These are phyloP conservation scores for Pseudomyrmex flavicornis DNA, from an alignment of 1,140 invertebrate genomes.

Conservation along the genomic window DNA sequence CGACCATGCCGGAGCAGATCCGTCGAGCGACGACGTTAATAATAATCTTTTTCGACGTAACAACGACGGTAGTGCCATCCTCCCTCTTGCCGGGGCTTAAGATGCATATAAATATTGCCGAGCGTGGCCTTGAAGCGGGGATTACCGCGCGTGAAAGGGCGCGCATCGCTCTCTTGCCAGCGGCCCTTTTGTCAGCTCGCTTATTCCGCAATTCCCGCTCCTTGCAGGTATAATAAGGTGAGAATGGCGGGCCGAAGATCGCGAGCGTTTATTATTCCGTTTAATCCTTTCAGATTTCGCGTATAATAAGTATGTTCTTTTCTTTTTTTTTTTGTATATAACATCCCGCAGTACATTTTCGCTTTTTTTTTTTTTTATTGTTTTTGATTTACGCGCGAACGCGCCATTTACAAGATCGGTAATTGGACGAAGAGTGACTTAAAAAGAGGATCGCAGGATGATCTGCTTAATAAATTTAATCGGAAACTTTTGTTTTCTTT, in stretches of 20 bases:
- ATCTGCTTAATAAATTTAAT: no score
- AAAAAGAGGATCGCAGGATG: no score
- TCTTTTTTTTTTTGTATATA: constrained; percentile 1
- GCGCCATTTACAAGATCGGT: no score
- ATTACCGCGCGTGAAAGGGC: constrained; percentile 68
- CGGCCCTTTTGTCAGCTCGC: constrained; percentile 65
- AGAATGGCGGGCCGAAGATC: constrained; percentile 53
- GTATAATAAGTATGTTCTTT: background rate
- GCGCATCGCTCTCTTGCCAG: constrained; percentile 63
- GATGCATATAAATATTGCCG: constrained; percentile 77
- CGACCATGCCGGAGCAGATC: constrained; percentile 70
- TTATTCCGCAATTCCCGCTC: constrained; percentile 60
- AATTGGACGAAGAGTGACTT: no score
- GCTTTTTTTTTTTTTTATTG: background rate
- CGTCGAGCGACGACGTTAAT: constrained; percentile 67
- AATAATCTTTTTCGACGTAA: constrained; percentile 74
- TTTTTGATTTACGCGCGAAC: background rate
- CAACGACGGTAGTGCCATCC: background rate
- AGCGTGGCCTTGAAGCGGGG: constrained; percentile 70
- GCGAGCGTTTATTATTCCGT: constrained; percentile 63
- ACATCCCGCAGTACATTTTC: background rate
- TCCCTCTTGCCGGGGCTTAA: constrained; percentile 61
- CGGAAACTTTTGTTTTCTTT: no score
- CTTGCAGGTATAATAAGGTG: constrained; percentile 65
- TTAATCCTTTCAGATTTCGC: background rate